phyloP scores from a whole-genome alignment of 1,140 invertebrate species.

The Thalassaphorura encarpata region DNA sequence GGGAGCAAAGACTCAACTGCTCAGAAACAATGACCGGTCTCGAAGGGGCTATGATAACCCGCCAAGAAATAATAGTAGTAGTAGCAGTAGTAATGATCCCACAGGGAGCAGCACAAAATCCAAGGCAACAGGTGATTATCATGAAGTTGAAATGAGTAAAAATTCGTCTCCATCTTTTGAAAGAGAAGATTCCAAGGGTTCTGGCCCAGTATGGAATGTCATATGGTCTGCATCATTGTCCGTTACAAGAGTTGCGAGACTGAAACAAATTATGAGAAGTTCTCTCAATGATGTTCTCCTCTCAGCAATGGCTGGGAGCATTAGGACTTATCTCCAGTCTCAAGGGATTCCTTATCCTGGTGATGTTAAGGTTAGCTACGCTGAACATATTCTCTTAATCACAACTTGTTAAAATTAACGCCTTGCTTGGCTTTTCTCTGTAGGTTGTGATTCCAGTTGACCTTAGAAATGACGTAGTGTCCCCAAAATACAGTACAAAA shows the following conservation, averaged over 20 bases:
- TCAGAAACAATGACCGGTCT: background rate
- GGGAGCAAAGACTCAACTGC: background rate
- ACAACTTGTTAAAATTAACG: background rate
- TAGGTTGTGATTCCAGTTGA: conserved; percentile 43
- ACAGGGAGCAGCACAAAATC: background rate
- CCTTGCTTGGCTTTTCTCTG: conserved; percentile 4
- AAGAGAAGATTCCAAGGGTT: background rate
- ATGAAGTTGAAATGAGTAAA: background rate
- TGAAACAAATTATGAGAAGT: conserved; percentile 43
- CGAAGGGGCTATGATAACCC: background rate
- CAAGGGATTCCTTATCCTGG: conserved; percentile 42
- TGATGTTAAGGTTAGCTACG: conserved; percentile 40
- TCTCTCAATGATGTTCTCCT: conserved; percentile 47
- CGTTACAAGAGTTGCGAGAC: conserved; percentile 36
- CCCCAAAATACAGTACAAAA: conserved; percentile 32
- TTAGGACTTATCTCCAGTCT: conserved; percentile 42
- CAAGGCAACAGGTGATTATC: background rate
- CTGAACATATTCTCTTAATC: too few relatives aligned
- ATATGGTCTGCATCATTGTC: conserved; percentile 43
- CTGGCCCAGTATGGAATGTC: conserved; percentile 33
- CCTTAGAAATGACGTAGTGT: conserved; percentile 37
- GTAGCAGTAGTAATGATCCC: background rate
- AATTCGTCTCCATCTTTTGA: background rate
- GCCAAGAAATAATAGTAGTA: background rate
- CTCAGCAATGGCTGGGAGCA: conserved; percentile 43